phyloP scores from a whole-genome alignment of 2,113 vertebrate genomes.

The Neolamprologus brichardi region DNA sequence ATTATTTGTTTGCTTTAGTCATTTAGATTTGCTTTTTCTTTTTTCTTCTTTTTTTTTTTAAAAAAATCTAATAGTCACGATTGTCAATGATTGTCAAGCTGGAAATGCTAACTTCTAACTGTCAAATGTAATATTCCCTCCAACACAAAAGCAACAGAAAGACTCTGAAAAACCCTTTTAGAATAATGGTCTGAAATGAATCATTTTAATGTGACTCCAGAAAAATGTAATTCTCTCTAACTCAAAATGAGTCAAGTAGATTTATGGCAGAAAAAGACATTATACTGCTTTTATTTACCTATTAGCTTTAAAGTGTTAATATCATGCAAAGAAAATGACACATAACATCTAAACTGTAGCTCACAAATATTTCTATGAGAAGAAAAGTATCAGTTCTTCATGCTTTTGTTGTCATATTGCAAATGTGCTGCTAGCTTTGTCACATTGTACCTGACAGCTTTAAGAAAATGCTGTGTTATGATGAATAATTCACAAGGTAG shows the following conservation, averaged over 20 bases:
- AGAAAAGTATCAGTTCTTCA: not conserved
- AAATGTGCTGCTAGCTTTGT: not conserved
- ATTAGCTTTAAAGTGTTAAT: not conserved
- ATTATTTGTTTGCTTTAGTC: not conserved
- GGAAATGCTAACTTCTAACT: not conserved
- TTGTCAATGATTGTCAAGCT: not conserved
- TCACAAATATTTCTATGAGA: not conserved
- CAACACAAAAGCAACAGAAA: not conserved
- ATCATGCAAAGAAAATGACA: not conserved
- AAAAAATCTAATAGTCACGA: not conserved
- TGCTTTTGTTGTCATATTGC: not conserved
- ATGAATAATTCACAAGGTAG: not conserved
- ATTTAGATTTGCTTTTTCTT: not conserved
- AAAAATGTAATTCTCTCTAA: not conserved
- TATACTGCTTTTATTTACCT: not conserved
- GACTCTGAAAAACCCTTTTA: fast-evolving
- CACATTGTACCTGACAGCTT: not conserved
- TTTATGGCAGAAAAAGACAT: not conserved
- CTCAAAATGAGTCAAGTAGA: fast-evolving
- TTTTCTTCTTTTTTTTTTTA: not conserved
- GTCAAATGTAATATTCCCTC: not conserved
- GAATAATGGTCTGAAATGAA: not conserved
- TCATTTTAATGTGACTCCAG: not conserved
- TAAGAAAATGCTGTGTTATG: not conserved
- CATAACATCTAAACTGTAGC: not conserved